phyloP scores from a whole-genome alignment of 2,888 invertebrate genomes.

The Apotomis turbidana region DNA sequence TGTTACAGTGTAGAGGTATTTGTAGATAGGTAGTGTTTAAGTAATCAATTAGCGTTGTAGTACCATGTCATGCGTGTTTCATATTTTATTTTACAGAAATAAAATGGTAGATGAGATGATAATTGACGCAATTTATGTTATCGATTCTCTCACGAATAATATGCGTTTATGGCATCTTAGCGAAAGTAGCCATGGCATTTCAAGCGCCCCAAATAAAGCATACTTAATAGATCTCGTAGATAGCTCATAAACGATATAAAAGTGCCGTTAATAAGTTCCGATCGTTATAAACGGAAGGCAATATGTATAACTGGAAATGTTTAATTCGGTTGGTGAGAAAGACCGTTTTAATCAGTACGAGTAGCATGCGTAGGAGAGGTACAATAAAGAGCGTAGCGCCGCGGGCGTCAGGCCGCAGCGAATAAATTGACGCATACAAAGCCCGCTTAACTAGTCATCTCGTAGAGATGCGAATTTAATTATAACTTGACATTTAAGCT shows the following conservation, averaged over 20 bases:
- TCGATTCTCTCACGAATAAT: not conserved
- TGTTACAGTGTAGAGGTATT: too few species aligned
- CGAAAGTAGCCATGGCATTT: not conserved
- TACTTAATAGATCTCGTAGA: too few species aligned
- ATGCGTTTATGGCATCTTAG: not conserved
- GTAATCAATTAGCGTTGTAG: too few species aligned
- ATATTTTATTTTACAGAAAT: too few species aligned
- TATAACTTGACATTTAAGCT: slow-evolving; percentile 41
- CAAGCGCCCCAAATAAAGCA: not conserved
- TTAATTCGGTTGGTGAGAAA: slow-evolving; percentile 39
- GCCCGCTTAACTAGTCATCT: slow-evolving; percentile 55
- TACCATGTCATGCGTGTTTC: too few species aligned
- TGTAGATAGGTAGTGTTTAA: too few species aligned
- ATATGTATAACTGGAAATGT: slow-evolving; percentile 8
- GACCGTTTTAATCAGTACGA: slow-evolving; percentile 16
- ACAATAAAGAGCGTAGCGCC: slow-evolving; percentile 38
- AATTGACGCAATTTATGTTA: too few species aligned
- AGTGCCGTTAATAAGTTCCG: slow-evolving; percentile 9
- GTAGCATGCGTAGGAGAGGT: slow-evolving; percentile 41
- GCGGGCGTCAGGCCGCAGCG: slow-evolving; percentile 49
- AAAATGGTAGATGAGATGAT: too few species aligned
- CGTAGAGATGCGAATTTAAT: slow-evolving; percentile 50
- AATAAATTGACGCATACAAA: slow-evolving; percentile 56
- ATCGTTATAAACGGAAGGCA: not conserved
- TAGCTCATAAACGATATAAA: not conserved